Evolutionary conservation across 2,113 vertebrate species (phyloP), one percentile per base, ranked within the genome.

Genomic region (Sapayoa aenigma): DNA sequence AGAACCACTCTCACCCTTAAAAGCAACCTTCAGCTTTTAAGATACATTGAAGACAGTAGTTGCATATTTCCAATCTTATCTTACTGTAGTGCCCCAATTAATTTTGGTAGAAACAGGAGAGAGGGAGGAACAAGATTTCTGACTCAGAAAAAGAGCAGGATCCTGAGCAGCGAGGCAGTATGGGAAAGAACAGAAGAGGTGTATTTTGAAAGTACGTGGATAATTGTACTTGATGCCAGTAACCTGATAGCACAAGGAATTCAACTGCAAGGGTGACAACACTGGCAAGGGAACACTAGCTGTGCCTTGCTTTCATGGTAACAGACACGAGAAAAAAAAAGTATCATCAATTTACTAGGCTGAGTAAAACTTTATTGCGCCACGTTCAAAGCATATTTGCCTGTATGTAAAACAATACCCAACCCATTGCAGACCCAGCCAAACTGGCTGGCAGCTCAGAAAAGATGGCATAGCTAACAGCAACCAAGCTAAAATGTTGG

Each of bases 341-440:
- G 2, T 17, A 69, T 15, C 1, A 87, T 42, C 56, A 42, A 35
- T 94, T 94, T 79, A 82, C 41, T 35, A 41, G 60, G 31, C 58
- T 84, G 53, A 94, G 41, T 89, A 94, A 97, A 94, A 84, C 31
- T 87, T 75, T 62, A 94, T 42, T 76, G 47, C 10, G 3, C 71
- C 73, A 27, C 56, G 49, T 87, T 92, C 65, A 90, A 88, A 93
- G 30, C 73, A 69, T 85, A 90, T 94, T 95, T 94, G 25, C 47
- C 49, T 52, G 41, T 76, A 84, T 27, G 24, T 83, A 91, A 85
- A 97, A 82, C 69, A 89, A 35, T 47, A 94, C 83, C 15, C 1
- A 94, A 73, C 6, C 53, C 49, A 86, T 63, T 80, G 63, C 89
- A 88, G 56, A 77, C 35, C 82, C 74, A 55, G 75, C 87, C 93